These are phyloP conservation scores for Natrix natrix DNA, from an alignment of 2,797 vertebrate species.

Conservation along the genomic window DNA sequence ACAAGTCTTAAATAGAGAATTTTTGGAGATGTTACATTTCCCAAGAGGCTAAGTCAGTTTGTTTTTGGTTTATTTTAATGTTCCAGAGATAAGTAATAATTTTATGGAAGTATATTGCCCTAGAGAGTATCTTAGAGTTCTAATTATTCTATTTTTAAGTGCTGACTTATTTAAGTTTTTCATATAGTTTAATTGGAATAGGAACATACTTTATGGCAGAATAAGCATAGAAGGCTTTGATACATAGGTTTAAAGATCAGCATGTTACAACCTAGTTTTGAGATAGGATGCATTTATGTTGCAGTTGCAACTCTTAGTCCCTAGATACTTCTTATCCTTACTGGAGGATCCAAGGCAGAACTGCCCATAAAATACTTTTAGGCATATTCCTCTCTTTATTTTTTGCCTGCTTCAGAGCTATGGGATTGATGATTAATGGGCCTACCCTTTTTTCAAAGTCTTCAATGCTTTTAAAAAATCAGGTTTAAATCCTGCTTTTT, in stretches of 20 bases:
- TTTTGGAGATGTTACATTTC: constrained; percentile 62
- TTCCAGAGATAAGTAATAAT: constrained; percentile 52
- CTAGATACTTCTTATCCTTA: not conserved
- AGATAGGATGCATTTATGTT: not conserved
- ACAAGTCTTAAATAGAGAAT: constrained; percentile 51
- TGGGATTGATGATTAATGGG: not conserved
- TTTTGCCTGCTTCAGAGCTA: not conserved
- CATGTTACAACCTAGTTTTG: not conserved
- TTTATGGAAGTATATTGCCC: constrained; percentile 57
- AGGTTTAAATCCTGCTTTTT: not conserved
- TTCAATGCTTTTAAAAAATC: not conserved
- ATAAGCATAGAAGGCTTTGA: constrained; percentile 24
- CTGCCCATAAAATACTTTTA: not conserved
- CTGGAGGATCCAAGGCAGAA: not conserved
- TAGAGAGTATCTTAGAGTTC: constrained; percentile 53
- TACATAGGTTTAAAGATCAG: constrained; percentile 4
- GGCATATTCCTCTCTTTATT: not conserved
- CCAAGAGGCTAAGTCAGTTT: constrained; percentile 55
- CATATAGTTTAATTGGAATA: constrained; percentile 27
- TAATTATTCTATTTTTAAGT: constrained; percentile 63
- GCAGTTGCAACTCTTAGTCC: not conserved
- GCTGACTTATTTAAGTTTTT: constrained; percentile 56
- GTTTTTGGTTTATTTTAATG: constrained; percentile 58
- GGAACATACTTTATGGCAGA: constrained; percentile 40
- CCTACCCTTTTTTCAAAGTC: not conserved